Evolutionary conservation across 2,797 vertebrate species (phyloP), one percentile per base, ranked within the genome.

Genomic region (Siniperca undulata): DNA sequence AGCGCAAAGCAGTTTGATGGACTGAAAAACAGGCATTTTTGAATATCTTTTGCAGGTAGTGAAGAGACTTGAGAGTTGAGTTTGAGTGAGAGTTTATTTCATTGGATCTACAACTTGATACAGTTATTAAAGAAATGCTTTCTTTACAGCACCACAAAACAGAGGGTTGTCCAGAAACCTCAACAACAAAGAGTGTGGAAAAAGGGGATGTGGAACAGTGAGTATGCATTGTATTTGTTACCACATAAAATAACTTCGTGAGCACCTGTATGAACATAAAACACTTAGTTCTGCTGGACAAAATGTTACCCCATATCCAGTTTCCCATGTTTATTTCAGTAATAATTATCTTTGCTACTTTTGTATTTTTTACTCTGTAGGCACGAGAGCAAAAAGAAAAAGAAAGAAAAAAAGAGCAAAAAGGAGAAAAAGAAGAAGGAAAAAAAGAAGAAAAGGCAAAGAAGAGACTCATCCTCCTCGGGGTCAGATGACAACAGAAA

Each of bases 371-470:
- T 20, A 58, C 36, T 61, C 2, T 1, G 0, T 71, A 98, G 97
- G 44, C 88, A 86, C 0, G 96, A 96, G 4, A 84, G 76, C 58
- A 88, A 93, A 87, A 98, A 97, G 92, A 98, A 96, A 78, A 95
- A 95, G 88, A 97, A 95, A 77, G 97, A 97, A 60, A 97, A 98
- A 58, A 97, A 98, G 52, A 97, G 94, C 81, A 97, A 95, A n/a
- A 96, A 97, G 75, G 97, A 97, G 12, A 96, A 97, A 46, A 97
- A 96, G 76, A 97, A 97, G 82, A 95, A 95, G 76, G 93, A 95
- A 14, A 94, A 95, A 40, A 95, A 95, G 85, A 96, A 96, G 65
- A 96, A 95, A 72, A 94, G 90, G 61, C 94, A 94, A 34, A 90
- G 89, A 61, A 86, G 85, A 90, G 92, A 94, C 53, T 74, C 84